phyloP scores from a whole-genome alignment of 2,888 invertebrate genomes.

The Syrista parreyssii region DNA sequence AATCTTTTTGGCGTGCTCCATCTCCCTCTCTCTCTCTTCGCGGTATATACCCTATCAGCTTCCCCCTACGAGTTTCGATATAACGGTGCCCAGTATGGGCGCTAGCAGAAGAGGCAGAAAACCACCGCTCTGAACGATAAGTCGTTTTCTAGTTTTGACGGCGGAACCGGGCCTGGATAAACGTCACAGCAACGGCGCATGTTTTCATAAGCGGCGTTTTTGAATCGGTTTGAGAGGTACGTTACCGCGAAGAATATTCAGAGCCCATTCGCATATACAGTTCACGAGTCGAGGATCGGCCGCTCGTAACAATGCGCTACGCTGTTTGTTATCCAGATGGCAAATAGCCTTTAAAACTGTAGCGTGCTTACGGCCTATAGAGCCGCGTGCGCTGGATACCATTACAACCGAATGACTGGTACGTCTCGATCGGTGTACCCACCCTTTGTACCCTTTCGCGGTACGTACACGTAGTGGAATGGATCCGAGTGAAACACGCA shows the following conservation, averaged over 20 bases:
- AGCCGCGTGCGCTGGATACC: conserved; percentile 4
- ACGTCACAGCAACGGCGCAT: conserved; percentile 1
- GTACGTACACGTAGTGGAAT: conserved; percentile 6
- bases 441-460: conserved; percentile 6
- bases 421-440: background rate
- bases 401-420: conserved; percentile 16
- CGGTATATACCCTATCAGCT: too few relatives aligned
- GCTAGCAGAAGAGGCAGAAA: conserved; percentile 10
- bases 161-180: background rate
- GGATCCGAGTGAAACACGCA: conserved; percentile 15
- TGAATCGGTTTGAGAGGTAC: conserved; percentile 3
- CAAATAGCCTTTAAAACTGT: background rate
- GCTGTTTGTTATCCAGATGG: background rate
- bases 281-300: conserved; percentile 3
- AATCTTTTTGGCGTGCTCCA: conserved; percentile 15
- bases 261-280: conserved; percentile 15
- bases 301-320: conserved; percentile 1
- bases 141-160: too few relatives aligned
- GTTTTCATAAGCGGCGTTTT: conserved; percentile 7
- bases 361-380: conserved; percentile 1
- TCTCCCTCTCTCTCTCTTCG: background rate
- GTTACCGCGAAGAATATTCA: conserved; percentile 14
- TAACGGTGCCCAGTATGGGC: background rate
- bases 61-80: background rate
- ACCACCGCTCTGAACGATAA: conserved; percentile 12